These are phyloP conservation scores for Amblyraja radiata DNA, from an alignment of 2,797 vertebrate genomes.

Conservation along the genomic window DNA sequence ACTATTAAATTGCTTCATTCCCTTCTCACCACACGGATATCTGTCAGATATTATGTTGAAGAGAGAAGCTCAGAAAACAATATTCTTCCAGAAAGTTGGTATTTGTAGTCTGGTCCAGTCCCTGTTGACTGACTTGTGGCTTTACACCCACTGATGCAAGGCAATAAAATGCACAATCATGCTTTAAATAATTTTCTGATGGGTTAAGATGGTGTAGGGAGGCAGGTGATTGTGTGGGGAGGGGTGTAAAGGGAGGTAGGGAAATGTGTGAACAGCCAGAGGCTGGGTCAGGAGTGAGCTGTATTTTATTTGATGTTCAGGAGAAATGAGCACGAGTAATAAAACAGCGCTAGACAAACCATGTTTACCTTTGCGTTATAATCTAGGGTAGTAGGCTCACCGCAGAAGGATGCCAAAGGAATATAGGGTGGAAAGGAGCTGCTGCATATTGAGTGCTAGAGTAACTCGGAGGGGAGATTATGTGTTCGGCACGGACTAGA, in stretches of 20 bases:
- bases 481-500: too few species aligned
- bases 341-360: background rate
- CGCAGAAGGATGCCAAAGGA: background rate
- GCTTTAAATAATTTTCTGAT: background rate
- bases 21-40: background rate
- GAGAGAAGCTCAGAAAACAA: background rate
- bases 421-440: background rate
- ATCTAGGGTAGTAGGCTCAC: too few species aligned
- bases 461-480: too few species aligned
- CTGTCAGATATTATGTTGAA: background rate
- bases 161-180: background rate
- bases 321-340: background rate
- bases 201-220: too few species aligned
- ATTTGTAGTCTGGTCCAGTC: background rate
- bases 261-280: background rate
- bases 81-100: too few species aligned
- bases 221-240: too few species aligned
- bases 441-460: background rate
- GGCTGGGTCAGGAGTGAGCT: too few species aligned
- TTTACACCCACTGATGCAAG: background rate
- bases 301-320: background rate
- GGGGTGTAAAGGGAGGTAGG: background rate
- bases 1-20: background rate
- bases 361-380: background rate
- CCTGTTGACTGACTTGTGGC: too few species aligned